Evolutionary conservation across 2,888 invertebrate genomes (phyloP), one percentile per base, ranked within the genome.

Genomic region (Drosophila mayaguana): DNA sequence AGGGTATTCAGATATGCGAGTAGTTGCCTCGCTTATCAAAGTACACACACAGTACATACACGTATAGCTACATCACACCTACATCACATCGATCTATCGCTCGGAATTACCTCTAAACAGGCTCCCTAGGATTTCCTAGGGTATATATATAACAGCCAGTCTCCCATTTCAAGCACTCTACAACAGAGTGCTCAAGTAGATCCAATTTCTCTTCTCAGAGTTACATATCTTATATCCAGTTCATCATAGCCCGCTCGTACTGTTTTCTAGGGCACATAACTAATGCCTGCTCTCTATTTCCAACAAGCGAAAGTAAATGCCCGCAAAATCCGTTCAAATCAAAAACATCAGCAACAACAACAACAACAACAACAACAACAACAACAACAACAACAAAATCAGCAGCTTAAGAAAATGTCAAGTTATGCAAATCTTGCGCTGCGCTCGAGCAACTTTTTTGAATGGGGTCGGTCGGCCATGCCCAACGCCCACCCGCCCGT

Each of bases 391-490:
- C 50, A 38, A 11, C 14, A 32, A 11, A 11, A 32, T 32, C 32
- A 56, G 46, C 12, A 45, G 64, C 40, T 68, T 66, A 60, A 73
- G 68, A 57, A 34, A 46, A 45, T 59, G 60, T 75, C 75, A 83
- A 87, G 60, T 80, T 80, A 80, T 85, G 85, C 79, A 87, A 87
- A 85, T 87, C 88, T 81, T 67, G 54, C 63, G 78, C 75, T 81
- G 76, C 86, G 86, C 84, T 83, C 63, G 82, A 78, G 54, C 79
- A 72, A 60, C 28, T 48, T 48, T 63, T 74, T 70, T 73, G 55
- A 86, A 83, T 78, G 79, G 71, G 40, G 6, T n/a, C 16, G 53
- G 38, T 28, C 3, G 42, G 70, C 50, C 61, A 45, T 36, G 36
- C 64, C 36, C 16, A 48, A 9, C 7, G 36, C 12, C 56, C 34